Evolutionary conservation across 2,113 vertebrate genomes (phyloP).

Genomic region (Dolichotis patagonum): DNA sequence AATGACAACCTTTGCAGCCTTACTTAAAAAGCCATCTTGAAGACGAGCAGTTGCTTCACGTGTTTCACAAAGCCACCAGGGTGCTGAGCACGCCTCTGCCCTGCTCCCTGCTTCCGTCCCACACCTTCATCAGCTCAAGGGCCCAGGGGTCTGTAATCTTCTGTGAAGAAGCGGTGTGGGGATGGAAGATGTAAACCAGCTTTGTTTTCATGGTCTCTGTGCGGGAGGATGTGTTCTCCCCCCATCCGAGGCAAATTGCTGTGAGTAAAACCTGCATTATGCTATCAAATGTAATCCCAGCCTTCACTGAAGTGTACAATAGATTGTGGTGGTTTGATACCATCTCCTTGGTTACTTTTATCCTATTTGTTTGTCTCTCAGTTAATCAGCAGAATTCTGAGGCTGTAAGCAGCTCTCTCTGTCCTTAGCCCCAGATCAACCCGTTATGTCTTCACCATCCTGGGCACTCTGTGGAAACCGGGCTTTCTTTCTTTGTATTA

Average conservation of each 20-base stretch:
- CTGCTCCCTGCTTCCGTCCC: background rate
- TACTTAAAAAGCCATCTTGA: slow-evolving; percentile 10
- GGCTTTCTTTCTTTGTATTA: background rate
- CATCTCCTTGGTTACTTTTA: slow-evolving; percentile 69
- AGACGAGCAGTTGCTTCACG: background rate
- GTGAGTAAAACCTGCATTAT: slow-evolving; percentile 55
- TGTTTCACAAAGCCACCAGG: background rate
- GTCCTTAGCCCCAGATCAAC: slow-evolving; percentile 32
- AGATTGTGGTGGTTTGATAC: slow-evolving; percentile 19
- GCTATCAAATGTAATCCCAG: slow-evolving; percentile 27
- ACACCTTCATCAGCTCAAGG: slow-evolving; percentile 50
- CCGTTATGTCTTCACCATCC: background rate
- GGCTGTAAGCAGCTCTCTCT: background rate
- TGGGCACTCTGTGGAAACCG: background rate
- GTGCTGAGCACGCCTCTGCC: background rate
- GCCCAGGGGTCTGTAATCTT: slow-evolving; percentile 29
- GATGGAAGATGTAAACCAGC: slow-evolving; percentile 52
- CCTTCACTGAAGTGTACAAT: slow-evolving; percentile 29
- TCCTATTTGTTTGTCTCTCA: slow-evolving; percentile 54
- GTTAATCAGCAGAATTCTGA: background rate
- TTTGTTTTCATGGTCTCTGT: slow-evolving; percentile 57
- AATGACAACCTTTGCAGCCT: background rate
- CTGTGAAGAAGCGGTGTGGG: background rate
- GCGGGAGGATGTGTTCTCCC: slow-evolving; percentile 1
- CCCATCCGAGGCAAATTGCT: slow-evolving; percentile 64